phyloP scores from a whole-genome alignment of 2,888 invertebrate genomes.

The Chironomus tentans region DNA sequence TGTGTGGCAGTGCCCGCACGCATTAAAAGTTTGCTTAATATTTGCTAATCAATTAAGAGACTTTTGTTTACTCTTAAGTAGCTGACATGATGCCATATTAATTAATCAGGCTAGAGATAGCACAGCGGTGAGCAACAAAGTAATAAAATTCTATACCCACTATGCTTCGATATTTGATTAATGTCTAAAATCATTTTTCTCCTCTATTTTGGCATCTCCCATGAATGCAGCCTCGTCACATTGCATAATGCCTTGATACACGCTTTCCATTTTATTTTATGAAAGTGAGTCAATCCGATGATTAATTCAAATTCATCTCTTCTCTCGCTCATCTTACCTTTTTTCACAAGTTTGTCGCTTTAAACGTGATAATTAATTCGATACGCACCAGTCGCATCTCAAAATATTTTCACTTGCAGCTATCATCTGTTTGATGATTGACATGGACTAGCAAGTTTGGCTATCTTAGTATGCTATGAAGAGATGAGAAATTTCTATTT shows the following conservation, averaged over 20 bases:
- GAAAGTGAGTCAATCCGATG: background rate
- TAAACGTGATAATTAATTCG: background rate
- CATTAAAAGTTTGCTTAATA: background rate
- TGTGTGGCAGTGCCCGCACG: background rate
- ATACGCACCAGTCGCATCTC: background rate
- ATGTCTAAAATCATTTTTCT: background rate
- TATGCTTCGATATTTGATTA: background rate
- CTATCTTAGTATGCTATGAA: no score
- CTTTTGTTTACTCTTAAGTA: no score
- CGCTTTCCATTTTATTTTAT: background rate
- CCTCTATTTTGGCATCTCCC: background rate
- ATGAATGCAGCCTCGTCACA: background rate
- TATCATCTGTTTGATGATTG: no score
- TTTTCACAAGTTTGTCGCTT: background rate
- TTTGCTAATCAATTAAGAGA: background rate
- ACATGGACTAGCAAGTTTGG: no score
- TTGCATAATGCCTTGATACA: background rate
- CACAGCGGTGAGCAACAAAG: background rate
- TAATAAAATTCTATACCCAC: background rate
- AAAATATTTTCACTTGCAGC: no score
- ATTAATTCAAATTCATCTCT: background rate
- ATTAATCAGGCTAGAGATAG: background rate
- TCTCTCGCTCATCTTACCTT: no score
- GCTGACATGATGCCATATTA: background rate
- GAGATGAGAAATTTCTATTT: no score